These are phyloP conservation scores for Martes flavigula DNA, from an alignment of 2,797 vertebrate species.

Conservation along the genomic window DNA sequence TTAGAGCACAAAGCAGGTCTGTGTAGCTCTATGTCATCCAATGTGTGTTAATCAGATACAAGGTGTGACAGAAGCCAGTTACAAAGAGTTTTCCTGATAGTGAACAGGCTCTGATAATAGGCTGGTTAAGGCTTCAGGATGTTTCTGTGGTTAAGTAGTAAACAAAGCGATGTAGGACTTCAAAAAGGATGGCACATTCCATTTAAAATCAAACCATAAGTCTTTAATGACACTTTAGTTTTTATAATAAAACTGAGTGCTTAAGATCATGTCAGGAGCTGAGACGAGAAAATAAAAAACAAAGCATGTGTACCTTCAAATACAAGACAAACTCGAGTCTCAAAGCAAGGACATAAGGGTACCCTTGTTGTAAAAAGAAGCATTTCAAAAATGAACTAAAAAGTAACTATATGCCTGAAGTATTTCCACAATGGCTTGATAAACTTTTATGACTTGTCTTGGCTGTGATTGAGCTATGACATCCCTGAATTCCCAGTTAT, in stretches of 20 bases:
- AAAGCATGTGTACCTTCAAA: conserved; percentile 71
- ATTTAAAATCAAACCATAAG: conserved; percentile 70
- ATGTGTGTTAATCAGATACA: conserved; percentile 86
- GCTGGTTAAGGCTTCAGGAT: conserved; percentile 81
- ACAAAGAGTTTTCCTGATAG: conserved; percentile 84
- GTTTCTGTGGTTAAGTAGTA: conserved; percentile 80
- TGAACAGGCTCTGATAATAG: conserved; percentile 84
- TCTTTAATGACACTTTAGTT: conserved; percentile 74
- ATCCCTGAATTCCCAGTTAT: neutral
- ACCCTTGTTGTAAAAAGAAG: neutral
- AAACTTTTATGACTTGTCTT: neutral
- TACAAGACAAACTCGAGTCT: conserved; percentile 2
- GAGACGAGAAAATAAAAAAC: conserved; percentile 71
- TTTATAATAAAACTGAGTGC: conserved; percentile 81
- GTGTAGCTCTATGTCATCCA: conserved; percentile 84
- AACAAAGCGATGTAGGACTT: conserved; percentile 82
- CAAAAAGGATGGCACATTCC: conserved; percentile 85
- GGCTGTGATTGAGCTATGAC: neutral
- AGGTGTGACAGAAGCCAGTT: conserved; percentile 86
- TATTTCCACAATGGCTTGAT: neutral
- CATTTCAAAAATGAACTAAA: neutral
- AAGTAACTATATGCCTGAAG: neutral
- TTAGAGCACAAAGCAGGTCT: conserved; percentile 88
- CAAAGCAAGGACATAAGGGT: neutral
- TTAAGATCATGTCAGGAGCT: conserved; percentile 73